Percentiles rank a stretch among this genome's conserved stretches.
These are phyloP conservation scores for Lissocephala sabroskyi DNA, from an alignment of 2,888 invertebrate species.

Conservation along the genomic window DNA sequence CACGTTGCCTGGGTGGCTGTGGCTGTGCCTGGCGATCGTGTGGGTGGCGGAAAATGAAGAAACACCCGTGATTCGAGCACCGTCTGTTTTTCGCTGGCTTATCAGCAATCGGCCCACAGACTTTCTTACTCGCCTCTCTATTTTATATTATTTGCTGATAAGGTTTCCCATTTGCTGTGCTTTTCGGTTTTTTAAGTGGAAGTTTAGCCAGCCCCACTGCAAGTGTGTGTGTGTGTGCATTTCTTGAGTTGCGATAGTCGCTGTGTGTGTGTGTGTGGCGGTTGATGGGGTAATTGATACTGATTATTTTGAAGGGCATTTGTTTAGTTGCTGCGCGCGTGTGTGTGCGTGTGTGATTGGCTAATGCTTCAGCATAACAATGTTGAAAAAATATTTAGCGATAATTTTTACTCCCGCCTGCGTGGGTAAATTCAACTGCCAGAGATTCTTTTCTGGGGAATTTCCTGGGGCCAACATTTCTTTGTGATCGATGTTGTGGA, in stretches of 20 bases:
- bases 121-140: conserved; percentile 20
- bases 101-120: conserved; percentile 36
- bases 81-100: background rate
- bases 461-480: too few relatives aligned
- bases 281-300: conserved; percentile 35
- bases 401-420: too few relatives aligned
- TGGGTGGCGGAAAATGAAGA: too few relatives aligned
- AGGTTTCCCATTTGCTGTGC: conserved; percentile 16
- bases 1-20: too few relatives aligned
- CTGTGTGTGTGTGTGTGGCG: conserved; percentile 10
- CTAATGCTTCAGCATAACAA: conserved; percentile 20
- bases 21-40: too few relatives aligned
- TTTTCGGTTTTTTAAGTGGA: conserved; percentile 43
- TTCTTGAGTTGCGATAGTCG: background rate
- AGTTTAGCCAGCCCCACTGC: conserved; percentile 31
- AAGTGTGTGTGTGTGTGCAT: background rate
- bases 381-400: too few relatives aligned
- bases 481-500: background rate
- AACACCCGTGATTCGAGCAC: too few relatives aligned
- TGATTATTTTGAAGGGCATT: conserved; percentile 63
- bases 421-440: too few relatives aligned
- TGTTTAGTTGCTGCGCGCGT: too few relatives aligned
- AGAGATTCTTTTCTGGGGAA: too few relatives aligned
- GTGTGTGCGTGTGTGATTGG: too few relatives aligned
- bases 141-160: conserved; percentile 47